Percentiles rank a stretch among this genome's conserved stretches.
These are phyloP conservation scores for Reticulitermes lucifugus DNA, from an alignment of 2,888 invertebrate genomes.

Conservation along the genomic window DNA sequence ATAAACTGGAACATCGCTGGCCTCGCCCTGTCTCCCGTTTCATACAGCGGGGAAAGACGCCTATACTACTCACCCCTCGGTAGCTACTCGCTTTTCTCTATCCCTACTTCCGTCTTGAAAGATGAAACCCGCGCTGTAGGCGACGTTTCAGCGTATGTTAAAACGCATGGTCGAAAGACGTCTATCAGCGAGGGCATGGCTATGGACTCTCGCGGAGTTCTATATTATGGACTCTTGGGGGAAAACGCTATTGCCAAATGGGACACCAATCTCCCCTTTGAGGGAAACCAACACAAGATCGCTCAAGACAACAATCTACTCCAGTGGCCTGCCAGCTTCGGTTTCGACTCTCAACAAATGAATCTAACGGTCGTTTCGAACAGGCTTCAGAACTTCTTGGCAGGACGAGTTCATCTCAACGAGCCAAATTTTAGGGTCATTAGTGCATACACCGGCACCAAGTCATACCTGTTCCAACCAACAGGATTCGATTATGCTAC, in stretches of 20 bases:
- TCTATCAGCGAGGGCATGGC: conserved; percentile 82
- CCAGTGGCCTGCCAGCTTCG: conserved; percentile 80
- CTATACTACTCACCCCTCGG: conserved; percentile 78
- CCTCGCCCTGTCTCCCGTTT: conserved; percentile 61
- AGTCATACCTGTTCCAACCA: conserved; percentile 31
- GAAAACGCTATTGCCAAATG: conserved; percentile 78
- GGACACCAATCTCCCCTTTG: conserved; percentile 68
- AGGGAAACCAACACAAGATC: conserved; percentile 72
- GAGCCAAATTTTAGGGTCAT: conserved; percentile 77
- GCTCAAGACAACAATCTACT: conserved; percentile 75
- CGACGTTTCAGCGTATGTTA: conserved; percentile 49
- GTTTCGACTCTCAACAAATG: conserved; percentile 73
- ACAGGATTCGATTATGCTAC: neutral
- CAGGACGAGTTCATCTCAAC: conserved; percentile 69
- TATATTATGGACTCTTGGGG: conserved; percentile 78
- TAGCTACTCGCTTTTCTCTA: conserved; percentile 74
- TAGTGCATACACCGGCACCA: conserved; percentile 59
- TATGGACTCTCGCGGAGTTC: conserved; percentile 76
- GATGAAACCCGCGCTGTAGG: conserved; percentile 54
- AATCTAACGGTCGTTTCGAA: conserved; percentile 78
- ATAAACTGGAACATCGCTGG: conserved; percentile 62
- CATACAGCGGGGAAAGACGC: conserved; percentile 58
- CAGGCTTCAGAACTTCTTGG: conserved; percentile 74
- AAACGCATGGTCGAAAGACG: conserved; percentile 70
- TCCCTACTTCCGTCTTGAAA: conserved; percentile 72